These are phyloP conservation scores for Seriola quinqueradiata DNA, from an alignment of 2,113 vertebrate species.

Conservation along the genomic window DNA sequence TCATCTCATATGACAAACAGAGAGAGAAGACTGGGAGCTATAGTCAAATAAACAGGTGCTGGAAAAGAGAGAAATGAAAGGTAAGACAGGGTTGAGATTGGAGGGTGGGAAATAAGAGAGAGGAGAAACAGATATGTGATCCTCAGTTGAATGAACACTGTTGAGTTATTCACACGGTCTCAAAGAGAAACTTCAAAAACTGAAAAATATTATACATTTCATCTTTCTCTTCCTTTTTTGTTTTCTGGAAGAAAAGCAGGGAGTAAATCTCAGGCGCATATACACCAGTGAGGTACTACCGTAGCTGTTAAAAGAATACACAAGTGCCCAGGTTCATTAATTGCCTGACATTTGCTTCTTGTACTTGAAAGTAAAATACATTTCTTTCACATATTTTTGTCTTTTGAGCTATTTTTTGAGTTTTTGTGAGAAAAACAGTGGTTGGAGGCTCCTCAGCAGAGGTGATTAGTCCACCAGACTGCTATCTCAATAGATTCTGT, in stretches of 20 bases:
- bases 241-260: slow-evolving; percentile 10
- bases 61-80: slow-evolving; percentile 53
- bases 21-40: slow-evolving; percentile 12
- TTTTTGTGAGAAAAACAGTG: slow-evolving; percentile 20
- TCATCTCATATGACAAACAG: slow-evolving; percentile 16
- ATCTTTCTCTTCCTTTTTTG: slow-evolving; percentile 33
- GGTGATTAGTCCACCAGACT: background rate
- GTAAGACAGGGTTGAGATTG: slow-evolving; percentile 24
- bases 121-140: slow-evolving; percentile 33
- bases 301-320: slow-evolving; percentile 33
- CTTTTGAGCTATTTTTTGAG: slow-evolving; percentile 4
- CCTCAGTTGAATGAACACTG: slow-evolving; percentile 40
- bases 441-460: background rate
- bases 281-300: background rate
- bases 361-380: background rate
- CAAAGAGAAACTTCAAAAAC: slow-evolving; percentile 55
- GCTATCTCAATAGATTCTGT: background rate
- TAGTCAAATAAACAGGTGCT: slow-evolving; percentile 53
- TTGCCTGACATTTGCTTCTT: slow-evolving; percentile 28
- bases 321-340: slow-evolving; percentile 43
- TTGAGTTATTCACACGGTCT: slow-evolving; percentile 57
- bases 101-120: slow-evolving; percentile 4
- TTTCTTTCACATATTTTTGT: background rate
- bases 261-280: slow-evolving; percentile 24
- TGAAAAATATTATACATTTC: slow-evolving; percentile 21